Evolutionary conservation across 2,888 invertebrate genomes (phyloP).

Genomic region (Sceliomorpha sp.): DNA sequence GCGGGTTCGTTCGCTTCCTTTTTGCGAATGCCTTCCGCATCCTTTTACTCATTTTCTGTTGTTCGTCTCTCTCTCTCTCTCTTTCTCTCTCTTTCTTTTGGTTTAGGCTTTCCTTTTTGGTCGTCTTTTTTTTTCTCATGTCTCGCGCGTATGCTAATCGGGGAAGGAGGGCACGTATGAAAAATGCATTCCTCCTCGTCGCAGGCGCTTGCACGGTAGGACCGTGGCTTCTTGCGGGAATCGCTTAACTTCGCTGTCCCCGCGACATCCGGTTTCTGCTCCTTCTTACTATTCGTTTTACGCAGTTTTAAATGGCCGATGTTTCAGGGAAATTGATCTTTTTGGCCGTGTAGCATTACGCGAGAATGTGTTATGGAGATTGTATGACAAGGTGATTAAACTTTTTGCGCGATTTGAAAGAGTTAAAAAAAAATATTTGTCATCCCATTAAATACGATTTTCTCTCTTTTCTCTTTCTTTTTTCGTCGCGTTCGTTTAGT

Average conservation of each 20-base stretch:
- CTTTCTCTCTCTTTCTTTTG: conserved; percentile 5
- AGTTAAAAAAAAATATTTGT: too few species aligned
- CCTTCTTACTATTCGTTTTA: conserved; percentile 19
- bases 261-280: conserved; percentile 52
- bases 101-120: conserved; percentile 5
- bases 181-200: conserved; percentile 56
- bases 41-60: too few species aligned
- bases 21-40: conserved; percentile 24
- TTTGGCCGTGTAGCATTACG: too few species aligned
- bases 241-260: conserved; percentile 45
- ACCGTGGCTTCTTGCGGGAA: conserved; percentile 47
- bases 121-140: too few species aligned
- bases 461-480: too few species aligned
- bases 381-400: too few species aligned
- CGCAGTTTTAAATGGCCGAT: conserved; percentile 26
- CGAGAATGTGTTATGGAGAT: too few species aligned
- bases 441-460: too few species aligned
- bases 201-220: conserved; percentile 27
- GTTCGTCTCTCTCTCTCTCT: conserved; percentile 5
- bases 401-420: too few species aligned
- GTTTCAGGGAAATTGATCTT: too few species aligned
- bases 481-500: too few species aligned
- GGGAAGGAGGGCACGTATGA: conserved; percentile 35
- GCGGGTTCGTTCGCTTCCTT: conserved; percentile 41
- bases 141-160: conserved; percentile 44